Percentiles rank a stretch among this genome's conserved stretches.
Evolutionary conservation across 2,888 invertebrate species (phyloP).

Genomic region (Hemithea aestivaria): DNA sequence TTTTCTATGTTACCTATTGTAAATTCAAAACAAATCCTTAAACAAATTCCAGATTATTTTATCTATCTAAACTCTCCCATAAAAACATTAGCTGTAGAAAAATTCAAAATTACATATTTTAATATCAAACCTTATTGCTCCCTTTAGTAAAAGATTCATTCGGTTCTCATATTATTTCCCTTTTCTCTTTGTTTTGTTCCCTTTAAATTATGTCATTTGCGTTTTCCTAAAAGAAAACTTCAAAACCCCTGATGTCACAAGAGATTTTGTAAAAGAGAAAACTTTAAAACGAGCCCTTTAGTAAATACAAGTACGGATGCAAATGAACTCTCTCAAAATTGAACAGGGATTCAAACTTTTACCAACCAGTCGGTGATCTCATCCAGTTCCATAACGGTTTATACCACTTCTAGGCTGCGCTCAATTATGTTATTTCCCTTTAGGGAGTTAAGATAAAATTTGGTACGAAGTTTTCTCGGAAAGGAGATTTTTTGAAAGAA

Average conservation of each 20-base stretch:
- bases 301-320: slow-evolving; percentile 46
- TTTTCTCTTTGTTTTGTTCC: slow-evolving; percentile 3
- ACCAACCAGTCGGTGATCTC: slow-evolving; percentile 49
- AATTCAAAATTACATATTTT: too few relatives aligned
- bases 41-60: too few relatives aligned
- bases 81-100: too few relatives aligned
- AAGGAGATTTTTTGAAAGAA: slow-evolving; percentile 26
- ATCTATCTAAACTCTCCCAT: too few relatives aligned
- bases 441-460: slow-evolving; percentile 22
- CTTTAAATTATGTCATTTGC: slow-evolving; percentile 16
- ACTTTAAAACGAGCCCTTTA: slow-evolving; percentile 32
- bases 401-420: slow-evolving; percentile 1
- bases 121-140: too few relatives aligned
- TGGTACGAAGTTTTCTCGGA: slow-evolving; percentile 15
- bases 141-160: too few relatives aligned
- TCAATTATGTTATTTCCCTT: slow-evolving; percentile 21
- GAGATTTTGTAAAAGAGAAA: slow-evolving; percentile 34
- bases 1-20: too few relatives aligned
- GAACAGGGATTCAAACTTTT: slow-evolving; percentile 60
- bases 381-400: slow-evolving; percentile 19
- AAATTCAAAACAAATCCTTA: too few relatives aligned
- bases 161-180: too few relatives aligned
- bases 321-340: slow-evolving; percentile 63
- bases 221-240: slow-evolving; percentile 17
- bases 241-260: slow-evolving; percentile 28